These are phyloP conservation scores for Phytoseiulus persimilis DNA, from an alignment of 2,888 invertebrate genomes.

Conservation along the genomic window DNA sequence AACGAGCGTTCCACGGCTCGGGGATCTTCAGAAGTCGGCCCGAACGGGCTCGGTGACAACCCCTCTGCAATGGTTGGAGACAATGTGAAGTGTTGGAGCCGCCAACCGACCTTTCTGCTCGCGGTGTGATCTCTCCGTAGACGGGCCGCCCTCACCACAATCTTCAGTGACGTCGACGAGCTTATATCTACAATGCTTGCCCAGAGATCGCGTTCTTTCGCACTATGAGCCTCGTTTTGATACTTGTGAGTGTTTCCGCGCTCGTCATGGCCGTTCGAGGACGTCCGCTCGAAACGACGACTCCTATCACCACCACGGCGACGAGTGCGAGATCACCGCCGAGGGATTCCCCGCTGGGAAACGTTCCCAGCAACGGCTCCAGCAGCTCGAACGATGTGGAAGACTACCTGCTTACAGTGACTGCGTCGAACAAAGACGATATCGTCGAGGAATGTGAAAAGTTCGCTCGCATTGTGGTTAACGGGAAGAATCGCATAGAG, in stretches of 20 bases:
- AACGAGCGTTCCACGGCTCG: background rate
- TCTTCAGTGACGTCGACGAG: background rate
- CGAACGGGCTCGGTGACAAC: background rate
- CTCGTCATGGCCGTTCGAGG: background rate
- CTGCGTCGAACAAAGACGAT: background rate
- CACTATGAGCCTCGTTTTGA: background rate
- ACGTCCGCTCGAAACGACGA: background rate
- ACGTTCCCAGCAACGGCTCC: background rate
- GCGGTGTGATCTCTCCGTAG: background rate
- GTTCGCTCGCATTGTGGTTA: constrained; percentile 19
- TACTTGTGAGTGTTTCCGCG: background rate
- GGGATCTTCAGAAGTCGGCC: background rate
- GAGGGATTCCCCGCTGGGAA: background rate
- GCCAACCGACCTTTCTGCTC: background rate
- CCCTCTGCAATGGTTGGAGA: too few species aligned
- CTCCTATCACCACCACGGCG: background rate
- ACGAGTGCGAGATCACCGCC: background rate
- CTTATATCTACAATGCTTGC: background rate
- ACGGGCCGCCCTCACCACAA: background rate
- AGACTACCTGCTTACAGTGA: background rate
- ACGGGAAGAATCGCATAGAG: constrained; percentile 30
- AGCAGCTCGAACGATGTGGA: background rate
- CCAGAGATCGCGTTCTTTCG: background rate
- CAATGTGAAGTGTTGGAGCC: background rate
- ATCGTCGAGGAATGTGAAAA: constrained; percentile 22